A percentile compares a stretch with the other conserved stretches of the same genome.
These are phyloP conservation scores for Drosophila sp. DNA, from an alignment of 1,140 invertebrate genomes.

Conservation along the genomic window DNA sequence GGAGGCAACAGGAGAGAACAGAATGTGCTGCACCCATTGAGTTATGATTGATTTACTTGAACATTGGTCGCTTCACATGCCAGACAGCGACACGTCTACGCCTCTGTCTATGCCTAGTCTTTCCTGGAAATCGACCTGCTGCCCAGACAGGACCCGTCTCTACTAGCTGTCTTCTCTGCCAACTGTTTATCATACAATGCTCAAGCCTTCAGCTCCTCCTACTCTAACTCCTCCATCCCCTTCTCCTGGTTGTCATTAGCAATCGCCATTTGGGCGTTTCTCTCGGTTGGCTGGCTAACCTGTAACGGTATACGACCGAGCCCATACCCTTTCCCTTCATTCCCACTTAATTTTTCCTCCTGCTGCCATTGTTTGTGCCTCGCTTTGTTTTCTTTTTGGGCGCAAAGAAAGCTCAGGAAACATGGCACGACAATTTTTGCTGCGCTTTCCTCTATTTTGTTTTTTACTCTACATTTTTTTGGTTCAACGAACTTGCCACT, in stretches of 20 bases:
- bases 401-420: conserved; percentile 9
- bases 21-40: conserved; percentile 26
- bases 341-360: background rate
- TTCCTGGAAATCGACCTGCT: too few relatives aligned
- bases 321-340: background rate
- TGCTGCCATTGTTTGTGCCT: conserved; percentile 32
- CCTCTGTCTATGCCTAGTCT: background rate
- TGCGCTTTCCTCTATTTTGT: conserved; percentile 9
- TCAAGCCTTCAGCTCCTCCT: background rate
- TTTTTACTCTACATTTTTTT: conserved; percentile 18
- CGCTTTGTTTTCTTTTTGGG: conserved; percentile 21
- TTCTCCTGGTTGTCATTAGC: conserved; percentile 60
- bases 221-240: background rate
- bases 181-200: background rate
- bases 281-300: conserved; percentile 18
- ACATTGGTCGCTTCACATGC: conserved; percentile 45
- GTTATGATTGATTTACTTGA: conserved; percentile 65
- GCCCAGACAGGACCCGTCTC: background rate
- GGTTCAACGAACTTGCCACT: conserved; percentile 69
- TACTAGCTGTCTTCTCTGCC: background rate
- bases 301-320: conserved; percentile 27
- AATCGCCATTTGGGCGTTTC: conserved; percentile 57
- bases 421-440: conserved; percentile 65
- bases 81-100: conserved; percentile 11
- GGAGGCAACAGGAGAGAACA: background rate